Evolutionary conservation across 2,113 vertebrate genomes (phyloP), one percentile per base, ranked within the genome.

Genomic region (Phoxinus phoxinus): DNA sequence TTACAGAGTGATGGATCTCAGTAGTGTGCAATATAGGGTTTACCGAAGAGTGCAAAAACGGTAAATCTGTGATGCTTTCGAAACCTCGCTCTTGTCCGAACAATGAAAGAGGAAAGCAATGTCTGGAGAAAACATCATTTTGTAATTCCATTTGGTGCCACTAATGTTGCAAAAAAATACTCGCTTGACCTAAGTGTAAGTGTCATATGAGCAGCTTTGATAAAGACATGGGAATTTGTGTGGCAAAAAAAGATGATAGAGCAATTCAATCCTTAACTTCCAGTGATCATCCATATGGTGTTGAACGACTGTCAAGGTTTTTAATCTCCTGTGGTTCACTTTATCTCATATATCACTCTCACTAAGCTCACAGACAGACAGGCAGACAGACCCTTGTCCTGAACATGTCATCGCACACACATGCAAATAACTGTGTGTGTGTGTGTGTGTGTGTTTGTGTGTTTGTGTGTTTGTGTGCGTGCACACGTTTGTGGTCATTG

Each of bases 391-490:
- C 11, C 65, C 21, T 69, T 53, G 32, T 23, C 30, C 48, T 23
- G 3, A 17, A 79, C 46, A 80, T 41, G 2, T 86, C 44, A 35
- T 65, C 3, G 51, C 59, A 53, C 74, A 84, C 83, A 30, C 15
- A 37, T 75, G 32, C 17, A 35, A 77, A 85, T 86, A 23, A 41
- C 41, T 41, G 77, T 25, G 51, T 13, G 67, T 75, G 77, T 86
- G 71, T 61, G 51, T 41, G 59, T 82, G 69, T 83, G 86, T 86
- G 88, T 58, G 85, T 89, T 61, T 81, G 79, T 23, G 51, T 12
- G 67, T 69, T 77, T 86, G 71, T 56, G 46, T 48, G 59, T 82
- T 65, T 83, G 86, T 85, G 87, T 63, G 85, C 88, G 61, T 83
- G 35, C 75, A 41, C 85, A 59, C 19, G 48, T 86, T 78, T 63